Evolutionary conservation across 2,113 vertebrate genomes (phyloP).

Genomic region (Panthera uncia): DNA sequence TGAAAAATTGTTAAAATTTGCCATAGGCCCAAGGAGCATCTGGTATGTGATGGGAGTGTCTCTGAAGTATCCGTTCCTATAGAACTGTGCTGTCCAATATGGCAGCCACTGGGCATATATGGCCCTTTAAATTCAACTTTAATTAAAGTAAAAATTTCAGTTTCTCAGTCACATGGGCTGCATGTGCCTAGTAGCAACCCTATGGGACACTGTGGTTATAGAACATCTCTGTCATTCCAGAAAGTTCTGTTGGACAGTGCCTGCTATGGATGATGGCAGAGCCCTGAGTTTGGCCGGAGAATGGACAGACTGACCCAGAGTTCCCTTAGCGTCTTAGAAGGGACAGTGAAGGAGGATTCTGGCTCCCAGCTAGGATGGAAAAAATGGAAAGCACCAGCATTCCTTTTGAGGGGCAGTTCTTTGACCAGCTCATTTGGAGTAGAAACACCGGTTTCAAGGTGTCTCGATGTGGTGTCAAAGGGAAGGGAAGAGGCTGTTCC

Average conservation of each 20-base stretch:
- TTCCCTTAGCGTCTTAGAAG: neutral
- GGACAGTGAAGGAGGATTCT: neutral
- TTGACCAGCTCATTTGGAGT: neutral
- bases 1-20: neutral
- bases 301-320: neutral
- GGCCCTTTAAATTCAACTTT: conserved; percentile 3
- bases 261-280: neutral
- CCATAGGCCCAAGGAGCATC: neutral
- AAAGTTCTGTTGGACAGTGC: accelerated
- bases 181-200: neutral
- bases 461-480: neutral
- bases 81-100: neutral
- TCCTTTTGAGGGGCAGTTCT: neutral
- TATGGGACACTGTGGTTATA: neutral
- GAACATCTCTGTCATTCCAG: neutral
- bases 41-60: neutral
- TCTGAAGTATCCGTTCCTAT: neutral
- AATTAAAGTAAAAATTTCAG: neutral
- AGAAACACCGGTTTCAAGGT: neutral
- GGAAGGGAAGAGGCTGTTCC: neutral
- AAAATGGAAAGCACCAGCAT: neutral
- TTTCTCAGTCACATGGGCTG: neutral
- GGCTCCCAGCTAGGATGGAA: neutral
- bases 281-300: neutral
- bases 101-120: neutral